phyloP scores from a whole-genome alignment of 2,113 vertebrate species.

The Sinocyclocheilus anophthalmus region DNA sequence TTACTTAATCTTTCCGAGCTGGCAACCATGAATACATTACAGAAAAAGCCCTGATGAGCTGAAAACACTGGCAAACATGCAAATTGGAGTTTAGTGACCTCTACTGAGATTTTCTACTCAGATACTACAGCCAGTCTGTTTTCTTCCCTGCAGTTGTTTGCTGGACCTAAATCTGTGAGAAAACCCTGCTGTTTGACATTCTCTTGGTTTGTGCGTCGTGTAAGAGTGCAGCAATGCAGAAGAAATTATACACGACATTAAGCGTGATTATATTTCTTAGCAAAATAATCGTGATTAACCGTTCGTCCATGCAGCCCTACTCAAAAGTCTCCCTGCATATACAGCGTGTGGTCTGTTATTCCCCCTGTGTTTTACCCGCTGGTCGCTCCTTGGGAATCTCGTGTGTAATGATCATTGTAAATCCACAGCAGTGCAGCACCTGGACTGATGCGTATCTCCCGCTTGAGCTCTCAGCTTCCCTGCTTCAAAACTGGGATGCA shows the following conservation, averaged over 20 bases:
- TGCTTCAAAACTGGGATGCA: neutral
- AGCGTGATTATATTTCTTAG: neutral
- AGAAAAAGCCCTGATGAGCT: neutral
- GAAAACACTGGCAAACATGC: neutral
- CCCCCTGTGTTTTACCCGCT: constrained; percentile 4
- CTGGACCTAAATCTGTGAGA: no score
- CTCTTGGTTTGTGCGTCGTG: neutral
- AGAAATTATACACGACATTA: neutral
- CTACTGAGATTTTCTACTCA: neutral
- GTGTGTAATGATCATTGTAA: constrained; percentile 53
- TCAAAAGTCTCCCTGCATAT: neutral
- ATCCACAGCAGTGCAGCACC: constrained; percentile 36
- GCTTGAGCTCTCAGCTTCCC: neutral
- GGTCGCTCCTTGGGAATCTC: constrained; percentile 44
- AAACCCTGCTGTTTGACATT: neutral
- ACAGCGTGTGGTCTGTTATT: constrained; percentile 6
- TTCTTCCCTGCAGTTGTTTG: neutral
- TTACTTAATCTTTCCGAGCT: neutral
- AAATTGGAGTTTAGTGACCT: neutral
- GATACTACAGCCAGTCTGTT: neutral
- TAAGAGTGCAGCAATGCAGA: neutral
- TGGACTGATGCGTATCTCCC: constrained; percentile 51
- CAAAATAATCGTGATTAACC: neutral
- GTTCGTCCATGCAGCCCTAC: neutral
- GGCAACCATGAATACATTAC: neutral